phyloP scores from a whole-genome alignment of 2,797 vertebrate species.

The Sardinella longiceps region DNA sequence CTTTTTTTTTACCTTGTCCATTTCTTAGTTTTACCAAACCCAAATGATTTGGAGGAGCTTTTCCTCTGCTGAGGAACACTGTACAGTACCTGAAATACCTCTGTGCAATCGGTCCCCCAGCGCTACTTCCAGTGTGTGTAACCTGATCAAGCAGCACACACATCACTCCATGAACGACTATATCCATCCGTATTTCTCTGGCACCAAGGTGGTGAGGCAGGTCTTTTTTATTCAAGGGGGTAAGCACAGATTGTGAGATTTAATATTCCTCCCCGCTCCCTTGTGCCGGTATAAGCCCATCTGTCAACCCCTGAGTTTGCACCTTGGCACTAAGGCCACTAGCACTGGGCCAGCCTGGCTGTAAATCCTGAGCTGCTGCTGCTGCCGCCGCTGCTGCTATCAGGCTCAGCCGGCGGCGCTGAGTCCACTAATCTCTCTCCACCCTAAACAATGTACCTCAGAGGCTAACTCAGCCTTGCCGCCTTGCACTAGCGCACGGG shows the following conservation, averaged over 20 bases:
- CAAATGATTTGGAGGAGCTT: not conserved
- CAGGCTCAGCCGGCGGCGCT: not conserved
- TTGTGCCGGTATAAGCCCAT: not conserved
- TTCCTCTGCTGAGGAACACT: not conserved
- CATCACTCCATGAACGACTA: not conserved
- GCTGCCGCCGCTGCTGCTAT: not conserved
- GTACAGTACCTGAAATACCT: not conserved
- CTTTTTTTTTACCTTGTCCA: not conserved
- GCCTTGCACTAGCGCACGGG: not conserved
- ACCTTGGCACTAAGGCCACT: not conserved
- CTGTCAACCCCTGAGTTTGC: not conserved
- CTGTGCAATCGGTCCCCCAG: not conserved
- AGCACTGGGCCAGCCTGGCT: not conserved
- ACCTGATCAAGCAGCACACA: not conserved
- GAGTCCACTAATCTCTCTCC: constrained; percentile 6
- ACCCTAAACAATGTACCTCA: not conserved
- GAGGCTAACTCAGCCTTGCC: not conserved
- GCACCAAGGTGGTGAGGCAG: not conserved
- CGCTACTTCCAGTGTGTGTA: not conserved
- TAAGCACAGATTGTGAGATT: not conserved
- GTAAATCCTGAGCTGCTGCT: constrained; percentile 21
- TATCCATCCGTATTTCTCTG: not conserved
- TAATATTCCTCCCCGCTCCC: constrained; percentile 12
- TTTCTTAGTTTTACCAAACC: not conserved
- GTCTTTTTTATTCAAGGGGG: not conserved